A percentile compares a stretch with the other conserved stretches of the same genome.
Evolutionary conservation across 2,888 invertebrate genomes (phyloP).

Genomic region (Melanostoma mellinum): DNA sequence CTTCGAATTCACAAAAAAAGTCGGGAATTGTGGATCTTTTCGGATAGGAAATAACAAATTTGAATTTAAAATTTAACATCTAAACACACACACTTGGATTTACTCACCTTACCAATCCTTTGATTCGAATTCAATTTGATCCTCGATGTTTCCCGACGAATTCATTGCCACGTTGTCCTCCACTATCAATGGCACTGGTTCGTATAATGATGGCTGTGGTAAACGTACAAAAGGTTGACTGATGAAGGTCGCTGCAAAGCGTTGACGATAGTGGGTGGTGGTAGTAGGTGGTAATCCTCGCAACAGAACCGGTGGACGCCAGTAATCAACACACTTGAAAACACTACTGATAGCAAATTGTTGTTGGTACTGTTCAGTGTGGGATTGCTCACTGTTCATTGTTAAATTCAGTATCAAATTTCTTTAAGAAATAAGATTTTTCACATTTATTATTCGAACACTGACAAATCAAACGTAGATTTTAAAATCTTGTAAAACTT

Average conservation of each 20-base stretch:
- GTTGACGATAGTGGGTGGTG: slow-evolving; percentile 31
- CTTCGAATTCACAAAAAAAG: slow-evolving; percentile 29
- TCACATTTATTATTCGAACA: not conserved
- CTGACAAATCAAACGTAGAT: slow-evolving; percentile 35
- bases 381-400: slow-evolving; percentile 47
- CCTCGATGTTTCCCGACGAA: slow-evolving; percentile 1
- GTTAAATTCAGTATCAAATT: not conserved
- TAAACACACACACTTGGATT: slow-evolving; percentile 1
- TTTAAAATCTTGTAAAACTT: slow-evolving; percentile 28
- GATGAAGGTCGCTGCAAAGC: slow-evolving; percentile 27
- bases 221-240: slow-evolving; percentile 27
- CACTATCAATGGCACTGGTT: slow-evolving; percentile 21
- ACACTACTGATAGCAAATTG: slow-evolving; percentile 46
- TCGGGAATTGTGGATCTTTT: not conserved
- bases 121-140: not conserved
- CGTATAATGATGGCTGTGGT: not conserved
- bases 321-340: slow-evolving; percentile 50
- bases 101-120: slow-evolving; percentile 61
- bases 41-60: not conserved
- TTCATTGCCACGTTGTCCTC: slow-evolving; percentile 33
- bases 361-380: slow-evolving; percentile 44
- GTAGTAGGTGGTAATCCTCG: not conserved
- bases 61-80: slow-evolving; percentile 21
- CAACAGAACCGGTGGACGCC: slow-evolving; percentile 26
- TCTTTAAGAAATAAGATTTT: not conserved